phyloP scores from a whole-genome alignment of 2,797 vertebrate genomes.

The Oryzias sinensis region DNA sequence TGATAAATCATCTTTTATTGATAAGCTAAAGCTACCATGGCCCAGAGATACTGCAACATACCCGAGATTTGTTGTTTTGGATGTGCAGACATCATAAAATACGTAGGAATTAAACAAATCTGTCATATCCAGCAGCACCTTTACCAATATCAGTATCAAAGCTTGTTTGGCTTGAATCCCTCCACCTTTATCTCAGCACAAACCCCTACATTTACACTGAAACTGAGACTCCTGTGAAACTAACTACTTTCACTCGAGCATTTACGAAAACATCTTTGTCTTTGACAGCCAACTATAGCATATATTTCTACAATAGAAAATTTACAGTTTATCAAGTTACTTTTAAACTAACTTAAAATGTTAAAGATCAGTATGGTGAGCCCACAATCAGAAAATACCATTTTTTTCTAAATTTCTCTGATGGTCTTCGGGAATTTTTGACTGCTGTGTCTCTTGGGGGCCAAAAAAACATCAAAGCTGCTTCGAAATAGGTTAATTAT shows the following conservation, averaged over 20 bases:
- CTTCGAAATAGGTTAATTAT: not conserved
- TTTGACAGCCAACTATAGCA: too few species aligned
- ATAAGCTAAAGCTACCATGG: slow-evolving; percentile 24
- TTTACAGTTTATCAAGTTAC: too few species aligned
- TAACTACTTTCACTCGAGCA: not conserved
- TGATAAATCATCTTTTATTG: slow-evolving; percentile 29
- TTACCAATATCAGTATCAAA: slow-evolving; percentile 11
- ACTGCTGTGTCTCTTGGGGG: not conserved
- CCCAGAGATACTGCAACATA: slow-evolving; percentile 1
- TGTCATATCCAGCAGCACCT: slow-evolving; percentile 20
- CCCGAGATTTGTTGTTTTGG: not conserved
- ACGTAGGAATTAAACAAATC: slow-evolving; percentile 16
- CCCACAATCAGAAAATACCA: too few species aligned
- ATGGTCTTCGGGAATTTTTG: not conserved
- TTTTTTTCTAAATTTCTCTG: not conserved
- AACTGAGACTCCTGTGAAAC: slow-evolving; percentile 2
- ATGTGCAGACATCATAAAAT: slow-evolving; percentile 4
- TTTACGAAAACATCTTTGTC: not conserved
- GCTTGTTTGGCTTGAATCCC: not conserved
- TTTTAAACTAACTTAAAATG: too few species aligned
- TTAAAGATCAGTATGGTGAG: too few species aligned
- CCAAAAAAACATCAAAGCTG: not conserved
- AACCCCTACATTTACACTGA: not conserved
- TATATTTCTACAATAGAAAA: too few species aligned
- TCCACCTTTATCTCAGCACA: slow-evolving; percentile 4